phyloP scores from a whole-genome alignment of 64 coral and sea anemone genomes.

The Actinia tenebrosa region DNA sequence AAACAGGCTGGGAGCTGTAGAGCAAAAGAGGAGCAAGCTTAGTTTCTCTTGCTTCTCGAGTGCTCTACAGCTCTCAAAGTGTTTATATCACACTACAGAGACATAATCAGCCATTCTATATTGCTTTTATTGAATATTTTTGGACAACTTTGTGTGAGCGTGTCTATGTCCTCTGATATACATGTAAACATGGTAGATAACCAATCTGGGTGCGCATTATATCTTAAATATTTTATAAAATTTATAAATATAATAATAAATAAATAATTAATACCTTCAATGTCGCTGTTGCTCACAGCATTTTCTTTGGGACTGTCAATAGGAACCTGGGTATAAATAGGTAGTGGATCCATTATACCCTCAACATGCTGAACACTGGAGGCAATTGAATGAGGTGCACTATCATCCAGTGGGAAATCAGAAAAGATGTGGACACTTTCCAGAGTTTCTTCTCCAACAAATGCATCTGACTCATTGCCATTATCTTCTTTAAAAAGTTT shows the following conservation, averaged over 20 bases:
- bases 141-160: too few relatives aligned
- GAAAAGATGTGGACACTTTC: slow-evolving; percentile 33
- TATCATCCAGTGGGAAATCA: slow-evolving; percentile 28
- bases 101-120: too few relatives aligned
- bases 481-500: slow-evolving; percentile 13
- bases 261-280: not conserved
- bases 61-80: too few relatives aligned
- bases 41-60: too few relatives aligned
- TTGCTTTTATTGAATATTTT: too few relatives aligned
- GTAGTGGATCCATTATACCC: slow-evolving; percentile 7
- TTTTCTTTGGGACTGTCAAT: slow-evolving; percentile 1
- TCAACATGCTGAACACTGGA: slow-evolving; percentile 3
- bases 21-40: too few relatives aligned
- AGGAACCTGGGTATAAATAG: slow-evolving; percentile 14
- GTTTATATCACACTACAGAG: too few relatives aligned
- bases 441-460: not conserved
- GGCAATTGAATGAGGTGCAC: not conserved
- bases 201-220: too few relatives aligned
- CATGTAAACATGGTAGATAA: too few relatives aligned
- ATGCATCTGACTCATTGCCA: not conserved
- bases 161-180: too few relatives aligned
- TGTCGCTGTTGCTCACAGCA: not conserved
- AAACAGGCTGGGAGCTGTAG: too few relatives aligned
- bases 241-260: too few relatives aligned
- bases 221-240: not conserved